A percentile compares a stretch with the other conserved stretches of the same genome.
These are phyloP conservation scores for Ursus arctos DNA, from an alignment of 2,113 vertebrate genomes.

Conservation along the genomic window DNA sequence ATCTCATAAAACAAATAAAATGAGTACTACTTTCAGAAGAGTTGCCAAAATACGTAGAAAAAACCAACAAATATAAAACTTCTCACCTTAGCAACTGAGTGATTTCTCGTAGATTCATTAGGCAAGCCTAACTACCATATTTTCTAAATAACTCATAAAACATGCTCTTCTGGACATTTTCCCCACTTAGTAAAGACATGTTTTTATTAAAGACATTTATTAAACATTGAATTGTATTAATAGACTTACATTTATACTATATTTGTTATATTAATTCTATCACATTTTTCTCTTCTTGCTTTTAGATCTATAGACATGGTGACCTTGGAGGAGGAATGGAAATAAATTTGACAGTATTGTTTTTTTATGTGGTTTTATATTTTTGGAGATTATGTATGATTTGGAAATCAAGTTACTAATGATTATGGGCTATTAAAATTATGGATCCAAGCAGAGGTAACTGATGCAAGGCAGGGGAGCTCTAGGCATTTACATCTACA, in stretches of 20 bases:
- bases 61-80: not conserved
- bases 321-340: not conserved
- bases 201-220: not conserved
- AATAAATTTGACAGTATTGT: not conserved
- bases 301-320: not conserved
- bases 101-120: not conserved
- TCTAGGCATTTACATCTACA: not conserved
- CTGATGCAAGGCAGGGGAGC: not conserved
- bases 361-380: not conserved
- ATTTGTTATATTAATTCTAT: not conserved
- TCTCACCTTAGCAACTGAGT: not conserved
- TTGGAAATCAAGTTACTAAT: not conserved
- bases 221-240: not conserved
- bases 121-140: not conserved
- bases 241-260: not conserved
- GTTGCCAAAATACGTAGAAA: not conserved
- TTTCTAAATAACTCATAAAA: conserved; percentile 9
- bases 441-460: not conserved
- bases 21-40: not conserved
- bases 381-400: not conserved
- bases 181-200: not conserved
- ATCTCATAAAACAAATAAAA: conserved; percentile 44
- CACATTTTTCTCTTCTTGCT: not conserved
- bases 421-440: not conserved
- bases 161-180: not conserved